Evolutionary conservation across 2,797 vertebrate species (phyloP), one percentile per base, ranked within the genome.

Genomic region (Chloroceryle amazona): DNA sequence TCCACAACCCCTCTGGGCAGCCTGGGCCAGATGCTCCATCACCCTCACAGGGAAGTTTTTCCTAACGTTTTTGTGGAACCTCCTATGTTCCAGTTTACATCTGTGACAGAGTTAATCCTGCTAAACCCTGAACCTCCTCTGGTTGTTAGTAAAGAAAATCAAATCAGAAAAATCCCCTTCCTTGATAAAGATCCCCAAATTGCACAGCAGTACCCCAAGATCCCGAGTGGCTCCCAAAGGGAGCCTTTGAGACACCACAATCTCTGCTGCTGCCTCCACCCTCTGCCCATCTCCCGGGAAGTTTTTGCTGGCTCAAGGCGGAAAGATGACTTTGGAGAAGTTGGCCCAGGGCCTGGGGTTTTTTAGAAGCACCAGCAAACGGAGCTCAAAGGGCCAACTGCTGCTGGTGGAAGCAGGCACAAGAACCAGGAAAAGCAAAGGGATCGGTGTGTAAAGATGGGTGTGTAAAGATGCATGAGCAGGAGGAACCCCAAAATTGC

Each of bases 231-330:
- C 4, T 35, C 65, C 47, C 23, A 15, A 9, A 46, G n/a, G 26
- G 23, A 2, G 6, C 21, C 29, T 14, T 10, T 20, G 39, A 14
- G n/a, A 6, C 42, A 9, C 9, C 61, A 2, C 0, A 0, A 29
- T 5, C n/a, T 33, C 74, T 67, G 74, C 74, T 67, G 74, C 74
- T 37, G 15, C 37, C 33, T 28, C 11, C 52, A 13, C 39, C 6
- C 47, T 72, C 21, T 61, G 57, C 49, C 37, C 60, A 7, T 4
- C 26, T 66, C 72, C 80, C 1, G 0, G n/a, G 67, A 25, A 31
- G 29, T 0, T 51, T 89, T 25, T 12, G 6, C 11, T 33, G 47
- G 68, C 17, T 15, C 10, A 8, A 37, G 29, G 60, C 16, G 66
- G 29, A 58, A 49, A 88, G 6, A 5, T 29, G 7, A 46, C 17